Percentiles rank a stretch among this genome's conserved stretches.
These are phyloP conservation scores for Macrocentrus cingulum DNA, from an alignment of 1,140 invertebrate genomes.

Conservation along the genomic window DNA sequence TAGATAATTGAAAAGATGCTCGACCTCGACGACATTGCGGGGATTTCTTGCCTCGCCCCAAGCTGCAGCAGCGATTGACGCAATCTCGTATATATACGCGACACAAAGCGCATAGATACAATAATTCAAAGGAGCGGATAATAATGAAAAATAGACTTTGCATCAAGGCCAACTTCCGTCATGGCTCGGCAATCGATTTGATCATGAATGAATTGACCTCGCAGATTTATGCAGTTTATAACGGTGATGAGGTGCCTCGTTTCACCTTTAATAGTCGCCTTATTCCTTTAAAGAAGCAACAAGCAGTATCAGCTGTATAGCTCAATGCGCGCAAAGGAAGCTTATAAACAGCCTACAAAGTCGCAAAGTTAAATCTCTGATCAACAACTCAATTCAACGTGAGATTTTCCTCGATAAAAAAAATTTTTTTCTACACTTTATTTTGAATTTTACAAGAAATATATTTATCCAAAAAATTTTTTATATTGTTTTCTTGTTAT, in stretches of 20 bases:
- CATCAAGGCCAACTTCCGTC: constrained; percentile 30
- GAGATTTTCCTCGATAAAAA: no score
- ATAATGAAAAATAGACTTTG: constrained; percentile 21
- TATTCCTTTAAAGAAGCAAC: background rate
- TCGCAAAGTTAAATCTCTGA: no score
- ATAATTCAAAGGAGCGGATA: background rate
- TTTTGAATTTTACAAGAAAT: no score
- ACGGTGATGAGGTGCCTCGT: background rate
- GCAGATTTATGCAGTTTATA: constrained; percentile 1
- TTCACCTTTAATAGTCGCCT: background rate
- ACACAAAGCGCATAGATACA: background rate
- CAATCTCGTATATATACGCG: constrained; percentile 1
- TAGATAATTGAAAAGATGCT: constrained; percentile 11
- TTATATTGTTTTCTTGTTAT: no score
- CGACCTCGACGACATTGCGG: constrained; percentile 12
- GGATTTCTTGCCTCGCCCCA: constrained; percentile 7
- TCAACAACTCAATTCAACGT: no score
- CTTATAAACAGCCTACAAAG: no score
- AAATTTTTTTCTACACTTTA: no score
- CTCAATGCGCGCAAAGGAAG: no score
- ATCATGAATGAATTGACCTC: constrained; percentile 26
- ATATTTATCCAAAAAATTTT: no score
- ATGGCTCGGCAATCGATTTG: constrained; percentile 29
- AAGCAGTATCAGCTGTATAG: no score
- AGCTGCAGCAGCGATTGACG: constrained; percentile 4